Base-by-base conservation (phyloP, 2,113 vertebrate species). In the Thunnus maccoyii region DNA sequence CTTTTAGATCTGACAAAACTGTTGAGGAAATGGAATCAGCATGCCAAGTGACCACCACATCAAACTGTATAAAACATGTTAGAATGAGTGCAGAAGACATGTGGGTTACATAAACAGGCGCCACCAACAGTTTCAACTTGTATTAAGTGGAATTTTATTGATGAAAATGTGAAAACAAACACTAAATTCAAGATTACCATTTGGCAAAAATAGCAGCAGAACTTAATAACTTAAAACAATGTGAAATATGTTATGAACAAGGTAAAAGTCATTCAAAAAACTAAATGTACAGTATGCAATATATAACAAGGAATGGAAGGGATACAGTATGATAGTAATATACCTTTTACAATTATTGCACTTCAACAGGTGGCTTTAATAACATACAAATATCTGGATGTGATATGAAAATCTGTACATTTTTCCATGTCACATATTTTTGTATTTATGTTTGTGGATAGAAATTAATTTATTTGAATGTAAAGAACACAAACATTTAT, bases 131-230 rank as follows among this genome's bases (percentile, higher is more conserved):
- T 32, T 76, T 5, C 9, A 78, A 13, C 12, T 52, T 54, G 16
- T 18, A 11, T 68, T 65, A 36, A 47, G 12, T 58, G 3, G 3
- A 51, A 16, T 20, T 82, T 41, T 79, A 75, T 72, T 77, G 15
- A 36, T 20, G 5, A 52, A 83, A 83, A 58, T 30, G 11, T 41
- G 3, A 44, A 76, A 79, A 80, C 36, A 22, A 36, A 64, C 2
- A 46, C 4, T 8, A 11, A 62, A 54, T 60, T 30, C 2, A 25
- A 52, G 5, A 17, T 3, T 13, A 52, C 3, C 12, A 48, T 66
- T 46, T 48, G 41, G 60, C 14, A 8, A 76, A 60, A 54, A 50
- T 15, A 63, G 57, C 41, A 44, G 2, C 22, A 65, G 11, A 67
- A 30, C 0, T 9, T 18, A 46, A 3, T 72, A 17, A 56, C n/a